Evolutionary conservation across 1,140 invertebrate genomes (phyloP).

Genomic region (Pseudomyrmex pallidus): DNA sequence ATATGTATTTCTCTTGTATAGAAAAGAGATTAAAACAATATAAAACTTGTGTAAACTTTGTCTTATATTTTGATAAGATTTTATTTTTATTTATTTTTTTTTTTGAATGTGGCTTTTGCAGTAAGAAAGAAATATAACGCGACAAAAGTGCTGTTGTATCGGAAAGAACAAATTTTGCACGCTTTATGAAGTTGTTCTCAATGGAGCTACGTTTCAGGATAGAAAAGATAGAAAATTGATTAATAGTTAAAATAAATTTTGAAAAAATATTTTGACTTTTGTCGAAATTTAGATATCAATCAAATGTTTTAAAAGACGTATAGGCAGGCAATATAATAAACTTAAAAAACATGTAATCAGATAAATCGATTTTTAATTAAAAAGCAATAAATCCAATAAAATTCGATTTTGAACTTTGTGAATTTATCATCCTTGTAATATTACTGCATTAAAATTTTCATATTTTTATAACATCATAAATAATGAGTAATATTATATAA

Average conservation of each 20-base stretch:
- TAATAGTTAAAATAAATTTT: conserved; percentile 30
- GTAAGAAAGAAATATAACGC: conserved; percentile 23
- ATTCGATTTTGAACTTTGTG: not conserved
- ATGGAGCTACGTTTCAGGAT: conserved; percentile 46
- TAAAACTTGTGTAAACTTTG: not conserved
- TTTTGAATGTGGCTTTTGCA: conserved; percentile 13
- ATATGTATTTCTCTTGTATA: too few relatives aligned
- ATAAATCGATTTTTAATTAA: conserved; percentile 32
- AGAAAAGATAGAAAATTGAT: conserved; percentile 34
- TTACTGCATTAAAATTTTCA: conserved; percentile 34
- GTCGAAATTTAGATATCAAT: conserved; percentile 34
- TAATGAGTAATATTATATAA: not conserved
- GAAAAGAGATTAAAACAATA: too few relatives aligned
- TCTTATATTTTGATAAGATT: conserved; percentile 13
- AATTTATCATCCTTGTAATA: conserved; percentile 31
- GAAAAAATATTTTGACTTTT: conserved; percentile 23
- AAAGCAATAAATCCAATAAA: not conserved
- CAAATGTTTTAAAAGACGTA: not conserved
- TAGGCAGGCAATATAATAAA: not conserved
- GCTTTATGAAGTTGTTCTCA: conserved; percentile 46
- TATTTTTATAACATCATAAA: conserved; percentile 38
- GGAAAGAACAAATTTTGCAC: conserved; percentile 30
- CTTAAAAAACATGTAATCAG: conserved; percentile 2
- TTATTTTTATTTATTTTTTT: not conserved
- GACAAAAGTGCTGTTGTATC: conserved; percentile 39